Percentiles rank a stretch among this genome's conserved stretches.
phyloP scores from a whole-genome alignment of 2,888 invertebrate species.

The Himalopsyche japonica region DNA sequence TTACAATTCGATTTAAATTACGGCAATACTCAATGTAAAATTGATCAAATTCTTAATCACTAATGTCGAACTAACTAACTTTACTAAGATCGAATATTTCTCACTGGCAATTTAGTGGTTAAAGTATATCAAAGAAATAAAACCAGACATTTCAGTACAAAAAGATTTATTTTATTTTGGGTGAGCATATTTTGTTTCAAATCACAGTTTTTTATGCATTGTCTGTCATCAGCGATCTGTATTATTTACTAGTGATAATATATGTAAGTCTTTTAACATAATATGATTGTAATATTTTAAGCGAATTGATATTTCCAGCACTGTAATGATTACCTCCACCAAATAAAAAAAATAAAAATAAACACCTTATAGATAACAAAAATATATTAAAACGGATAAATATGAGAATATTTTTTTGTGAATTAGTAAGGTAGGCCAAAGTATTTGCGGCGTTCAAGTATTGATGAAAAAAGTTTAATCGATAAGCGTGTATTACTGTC shows the following conservation, averaged over 20 bases:
- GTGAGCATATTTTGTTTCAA: not conserved
- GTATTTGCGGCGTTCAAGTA: slow-evolving; percentile 22
- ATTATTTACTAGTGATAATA: not conserved
- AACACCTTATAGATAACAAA: slow-evolving; percentile 24
- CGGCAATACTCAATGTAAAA: no score
- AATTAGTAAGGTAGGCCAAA: slow-evolving; percentile 35
- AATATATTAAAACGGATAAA: no score
- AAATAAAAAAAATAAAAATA: slow-evolving; percentile 48
- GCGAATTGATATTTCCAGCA: slow-evolving; percentile 10
- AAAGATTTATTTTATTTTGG: no score
- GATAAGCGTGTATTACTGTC: not conserved
- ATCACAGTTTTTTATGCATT: not conserved
- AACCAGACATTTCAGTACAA: no score
- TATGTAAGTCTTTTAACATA: slow-evolving; percentile 43
- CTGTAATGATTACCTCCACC: slow-evolving; percentile 47
- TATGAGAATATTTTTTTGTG: slow-evolving; percentile 24
- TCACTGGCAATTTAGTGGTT: no score
- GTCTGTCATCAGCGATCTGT: not conserved
- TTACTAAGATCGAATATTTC: no score
- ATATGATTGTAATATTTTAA: slow-evolving; percentile 41
- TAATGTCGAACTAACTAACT: no score
- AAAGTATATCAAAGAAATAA: no score
- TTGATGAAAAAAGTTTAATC: not conserved
- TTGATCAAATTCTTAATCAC: no score
- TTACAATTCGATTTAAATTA: no score